Evolutionary conservation across 1,140 invertebrate species (phyloP), one percentile per base, ranked within the genome.

Genomic region (Triops longicaudatus): DNA sequence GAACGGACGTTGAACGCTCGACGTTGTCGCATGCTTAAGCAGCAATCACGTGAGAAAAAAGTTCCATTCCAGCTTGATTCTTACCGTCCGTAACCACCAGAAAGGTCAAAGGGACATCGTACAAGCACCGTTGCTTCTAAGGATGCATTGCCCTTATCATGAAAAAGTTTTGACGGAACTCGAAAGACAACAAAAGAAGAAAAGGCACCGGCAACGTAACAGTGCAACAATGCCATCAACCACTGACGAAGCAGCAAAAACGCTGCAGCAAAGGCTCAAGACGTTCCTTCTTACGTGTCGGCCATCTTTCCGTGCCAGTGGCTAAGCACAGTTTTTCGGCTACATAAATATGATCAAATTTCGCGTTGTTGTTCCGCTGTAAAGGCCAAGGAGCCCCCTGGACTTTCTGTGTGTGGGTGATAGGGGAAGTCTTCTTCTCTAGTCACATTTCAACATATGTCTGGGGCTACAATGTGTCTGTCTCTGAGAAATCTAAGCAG

Each of bases 71-170:
- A 9, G 3, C 44, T 22, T 63, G 50, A 63, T 63, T 63, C 50
- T 63, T 22, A 17, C 17, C 50, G 50, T 9, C 22, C 14, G 50
- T 63, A 63, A 63, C 50, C 50, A 63, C 50, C 50, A 63, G 22
- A 63, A 63, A 63, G 50, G 50, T 63, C 50, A 63, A 63, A 63
- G 50, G 50, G 50, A 22, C 50, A 63, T 63, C 50, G 50, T 63
- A 63, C 50, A n/a, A 22, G 50, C 50, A 63, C 50, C 50, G 50
- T 63, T 63, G 50, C 50, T 63, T 63, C 50, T 9, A 63, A 22
- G 50, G 22, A n/a, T 17, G 50, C 50, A 63, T 63, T 63, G 50
- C 50, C 50, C 50, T 63, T 63, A 63, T 37, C 50, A 17, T 22
- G 50, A 63, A 63, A 63, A 63, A 22, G 17, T 63, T 63, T 63